Conservation (phyloP, 2,113 vertebrate species). For the Cynocephalus volans region DNA sequence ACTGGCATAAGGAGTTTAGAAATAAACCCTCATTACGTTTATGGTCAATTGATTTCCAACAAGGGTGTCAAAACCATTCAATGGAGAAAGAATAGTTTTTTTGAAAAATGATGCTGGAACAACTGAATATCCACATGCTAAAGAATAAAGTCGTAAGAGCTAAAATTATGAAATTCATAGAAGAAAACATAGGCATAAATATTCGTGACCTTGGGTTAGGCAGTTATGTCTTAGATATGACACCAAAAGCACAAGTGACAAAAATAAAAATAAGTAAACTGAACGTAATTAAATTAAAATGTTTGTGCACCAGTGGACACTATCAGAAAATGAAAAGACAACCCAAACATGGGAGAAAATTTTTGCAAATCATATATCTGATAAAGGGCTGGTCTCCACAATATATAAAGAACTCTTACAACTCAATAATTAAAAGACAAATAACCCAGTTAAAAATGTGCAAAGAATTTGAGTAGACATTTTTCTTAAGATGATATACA, state of each 20-base stretch:
- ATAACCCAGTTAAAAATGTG: not conserved
- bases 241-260: not conserved
- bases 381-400: not conserved
- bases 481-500: not conserved
- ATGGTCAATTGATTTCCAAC: not conserved
- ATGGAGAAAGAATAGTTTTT: not conserved
- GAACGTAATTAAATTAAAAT: slow-evolving; percentile 1
- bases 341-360: not conserved
- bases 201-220: not conserved
- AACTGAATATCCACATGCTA: not conserved
- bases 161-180: not conserved
- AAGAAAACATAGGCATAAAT: not conserved
- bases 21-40: not conserved
- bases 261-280: not conserved
- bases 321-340: not conserved
- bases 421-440: not conserved
- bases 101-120: not conserved
- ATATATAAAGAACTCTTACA: slow-evolving; percentile 4
- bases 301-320: not conserved
- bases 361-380: not conserved
- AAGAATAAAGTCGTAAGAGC: not conserved
- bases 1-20: not conserved
- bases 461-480: not conserved
- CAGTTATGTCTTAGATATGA: not conserved
- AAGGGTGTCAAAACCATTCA: not conserved